Base-by-base conservation (phyloP, 1,140 invertebrate genomes). In the Myzus persicae region DNA sequence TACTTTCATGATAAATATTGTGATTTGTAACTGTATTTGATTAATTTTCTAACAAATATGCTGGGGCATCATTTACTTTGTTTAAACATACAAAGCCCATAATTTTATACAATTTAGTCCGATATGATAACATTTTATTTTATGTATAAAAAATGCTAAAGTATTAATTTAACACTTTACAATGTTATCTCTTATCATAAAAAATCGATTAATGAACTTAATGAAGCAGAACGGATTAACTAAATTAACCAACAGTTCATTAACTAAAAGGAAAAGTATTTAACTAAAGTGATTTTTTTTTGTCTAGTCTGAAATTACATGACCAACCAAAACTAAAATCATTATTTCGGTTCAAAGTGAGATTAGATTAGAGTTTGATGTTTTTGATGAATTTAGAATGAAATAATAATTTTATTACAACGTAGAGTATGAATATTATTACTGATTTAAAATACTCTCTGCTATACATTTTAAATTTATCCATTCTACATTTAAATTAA, bases 231-330 rank as follows among this genome's bases (percentile, higher is more conserved):
- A 76, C 31, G 31, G 59, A 76, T 76, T 76, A 18, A 76, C n/a
- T 76, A 76, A 76, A 76, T 76, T 76, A n/a, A 76, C 59, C 59
- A 76, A 76, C 31, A 76, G 59, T 76, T n/a, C 59, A n/a, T 76
- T n/a, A 76, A 76, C 31, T 76, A 76, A n/a, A 76, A 76, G 59
- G 14, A 67, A n/a, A 67, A 67, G 59, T 76, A n/a, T 76, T 76
- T 76, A 76, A n/a, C 59, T 18, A n/a, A 76, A 76, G 9, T 67
- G 8, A 6, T 67, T 59, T 31, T 59, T 59, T 76, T 76, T 76
- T 51, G 48, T 22, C 48, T 51, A 22, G 22, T 51, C 48, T 51
- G 14, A 6, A 51, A 51, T 24, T 51, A 22, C 14, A 51, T n/a
- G 11, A n/a, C 14, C 31, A 67, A 67, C 31, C 31, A n/a, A n/a